Conservation (phyloP, 2,888 invertebrate genomes). For the Azorinus chamasolen region DNA sequence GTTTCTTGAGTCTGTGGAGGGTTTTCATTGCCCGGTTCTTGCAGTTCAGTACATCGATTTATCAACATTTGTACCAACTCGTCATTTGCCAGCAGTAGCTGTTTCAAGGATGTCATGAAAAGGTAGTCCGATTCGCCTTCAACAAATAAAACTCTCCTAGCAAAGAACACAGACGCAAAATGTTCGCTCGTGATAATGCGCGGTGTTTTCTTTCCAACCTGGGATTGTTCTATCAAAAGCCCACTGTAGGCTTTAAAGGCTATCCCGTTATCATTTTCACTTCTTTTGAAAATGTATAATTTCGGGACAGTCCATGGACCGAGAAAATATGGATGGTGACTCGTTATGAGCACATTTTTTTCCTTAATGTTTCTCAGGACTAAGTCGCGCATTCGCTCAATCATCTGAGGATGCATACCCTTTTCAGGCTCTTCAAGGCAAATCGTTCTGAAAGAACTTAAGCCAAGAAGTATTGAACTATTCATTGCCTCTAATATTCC, state of each 20-base stretch:
- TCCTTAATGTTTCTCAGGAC: constrained; percentile 8
- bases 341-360: constrained; percentile 15
- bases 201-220: neutral
- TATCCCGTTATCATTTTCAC: neutral
- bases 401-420: constrained; percentile 63
- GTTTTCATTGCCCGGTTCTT: too few relatives aligned
- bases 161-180: constrained; percentile 9
- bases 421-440: constrained; percentile 49
- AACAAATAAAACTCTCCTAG: constrained; percentile 12
- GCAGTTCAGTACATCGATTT: neutral
- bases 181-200: neutral
- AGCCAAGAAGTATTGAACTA: constrained; percentile 39
- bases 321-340: constrained; percentile 17
- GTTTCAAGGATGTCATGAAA: constrained; percentile 5
- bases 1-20: neutral
- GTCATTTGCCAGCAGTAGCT: constrained; percentile 3
- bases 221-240: neutral
- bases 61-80: neutral
- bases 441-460: constrained; percentile 34
- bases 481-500: constrained; percentile 53
- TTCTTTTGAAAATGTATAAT: constrained; percentile 8
- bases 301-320: constrained; percentile 13
- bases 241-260: neutral
- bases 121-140: constrained; percentile 12
- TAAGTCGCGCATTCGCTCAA: constrained; percentile 38